These are phyloP conservation scores for Siderastrea siderea DNA, from an alignment of 92 coral and sea anemone species.

Conservation along the genomic window DNA sequence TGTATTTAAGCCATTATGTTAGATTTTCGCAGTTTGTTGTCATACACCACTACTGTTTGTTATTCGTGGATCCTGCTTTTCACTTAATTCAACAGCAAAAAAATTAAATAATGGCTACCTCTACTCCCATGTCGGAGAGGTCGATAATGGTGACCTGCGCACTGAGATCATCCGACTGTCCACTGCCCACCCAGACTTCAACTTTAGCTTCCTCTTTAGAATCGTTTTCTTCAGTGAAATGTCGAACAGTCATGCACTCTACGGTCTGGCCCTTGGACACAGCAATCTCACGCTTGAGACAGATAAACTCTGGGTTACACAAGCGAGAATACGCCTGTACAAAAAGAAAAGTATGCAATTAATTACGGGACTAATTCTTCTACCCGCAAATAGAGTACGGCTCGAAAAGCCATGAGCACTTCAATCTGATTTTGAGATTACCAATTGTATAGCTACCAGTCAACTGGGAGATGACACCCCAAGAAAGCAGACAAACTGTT, in stretches of 20 bases:
- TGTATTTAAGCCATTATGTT: too few species aligned
- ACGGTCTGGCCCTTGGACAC: conserved; percentile 96
- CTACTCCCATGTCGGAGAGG: conserved; percentile 80
- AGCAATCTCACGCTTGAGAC: conserved; percentile 90
- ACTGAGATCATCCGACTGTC: conserved; percentile 73
- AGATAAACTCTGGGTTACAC: conserved; percentile 87
- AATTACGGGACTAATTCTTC: not conserved
- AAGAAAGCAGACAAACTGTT: too few species aligned
- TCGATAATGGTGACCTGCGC: conserved; percentile 90
- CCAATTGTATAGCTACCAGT: too few species aligned
- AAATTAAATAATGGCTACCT: conserved; percentile 57
- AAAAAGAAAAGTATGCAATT: not conserved
- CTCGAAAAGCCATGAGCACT: too few species aligned
- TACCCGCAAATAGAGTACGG: not conserved
- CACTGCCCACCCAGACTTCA: conserved; percentile 99
- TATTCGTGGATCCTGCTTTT: too few species aligned
- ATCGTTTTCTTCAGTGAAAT: conserved; percentile 56
- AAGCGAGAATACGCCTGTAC: conserved; percentile 90
- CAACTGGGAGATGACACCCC: too few species aligned
- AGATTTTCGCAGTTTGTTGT: too few species aligned
- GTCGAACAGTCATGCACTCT: conserved; percentile 93
- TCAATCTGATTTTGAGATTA: too few species aligned
- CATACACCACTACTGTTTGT: too few species aligned
- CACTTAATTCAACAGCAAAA: too few species aligned
- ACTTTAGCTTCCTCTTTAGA: conserved; percentile 77